phyloP scores from a whole-genome alignment of 1,140 invertebrate genomes.

The Hestina assimilis region DNA sequence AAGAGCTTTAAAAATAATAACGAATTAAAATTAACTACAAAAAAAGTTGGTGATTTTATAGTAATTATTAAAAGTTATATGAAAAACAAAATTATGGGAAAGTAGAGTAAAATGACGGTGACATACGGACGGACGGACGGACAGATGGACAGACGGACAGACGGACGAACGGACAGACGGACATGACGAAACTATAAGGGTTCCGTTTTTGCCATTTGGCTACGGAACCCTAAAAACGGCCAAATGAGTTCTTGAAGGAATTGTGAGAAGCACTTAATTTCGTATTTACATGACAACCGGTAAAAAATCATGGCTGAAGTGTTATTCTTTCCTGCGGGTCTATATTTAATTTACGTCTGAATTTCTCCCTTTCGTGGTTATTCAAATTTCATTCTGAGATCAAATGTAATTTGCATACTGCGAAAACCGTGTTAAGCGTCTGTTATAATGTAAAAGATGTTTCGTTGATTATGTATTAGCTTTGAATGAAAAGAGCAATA shows the following conservation, averaged over 20 bases:
- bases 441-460: neutral
- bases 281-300: slow-evolving; percentile 25
- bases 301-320: slow-evolving; percentile 16
- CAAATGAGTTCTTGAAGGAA: slow-evolving; percentile 5
- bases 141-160: no score
- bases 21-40: no score
- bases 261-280: slow-evolving; percentile 32
- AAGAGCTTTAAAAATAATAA: no score
- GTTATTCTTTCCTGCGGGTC: slow-evolving; percentile 21
- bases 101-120: no score
- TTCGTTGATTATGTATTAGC: neutral
- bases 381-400: slow-evolving; percentile 24
- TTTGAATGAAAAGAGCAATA: no score
- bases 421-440: neutral
- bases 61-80: no score
- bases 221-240: slow-evolving; percentile 26
- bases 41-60: no score
- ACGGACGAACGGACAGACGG: no score
- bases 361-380: slow-evolving; percentile 28
- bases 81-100: no score
- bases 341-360: slow-evolving; percentile 30
- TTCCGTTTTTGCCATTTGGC: no score
- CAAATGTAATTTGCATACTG: slow-evolving; percentile 30
- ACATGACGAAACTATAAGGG: no score
- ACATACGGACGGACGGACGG: no score